These are phyloP conservation scores for Folsomia candida DNA, from an alignment of 2,888 invertebrate genomes.

Conservation along the genomic window DNA sequence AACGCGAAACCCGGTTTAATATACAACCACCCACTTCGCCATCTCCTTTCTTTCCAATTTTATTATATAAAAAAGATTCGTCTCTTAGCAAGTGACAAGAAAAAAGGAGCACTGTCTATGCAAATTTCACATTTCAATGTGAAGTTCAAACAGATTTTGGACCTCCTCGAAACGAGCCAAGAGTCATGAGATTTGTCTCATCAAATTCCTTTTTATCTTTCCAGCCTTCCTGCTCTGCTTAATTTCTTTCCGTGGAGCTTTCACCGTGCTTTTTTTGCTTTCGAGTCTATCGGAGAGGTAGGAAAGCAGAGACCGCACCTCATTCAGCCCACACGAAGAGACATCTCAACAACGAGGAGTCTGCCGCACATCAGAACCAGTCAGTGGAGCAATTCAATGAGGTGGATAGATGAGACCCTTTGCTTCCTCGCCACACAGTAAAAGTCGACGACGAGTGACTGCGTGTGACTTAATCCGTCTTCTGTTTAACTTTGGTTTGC, in stretches of 20 bases:
- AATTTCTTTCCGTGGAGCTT: slow-evolving; percentile 14
- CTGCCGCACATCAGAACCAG: background rate
- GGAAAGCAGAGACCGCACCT: background rate
- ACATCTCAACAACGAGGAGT: background rate
- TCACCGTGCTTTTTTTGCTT: background rate
- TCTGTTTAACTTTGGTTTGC: background rate
- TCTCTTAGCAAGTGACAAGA: background rate
- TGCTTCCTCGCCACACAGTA: background rate
- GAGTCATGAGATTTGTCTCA: slow-evolving; percentile 21
- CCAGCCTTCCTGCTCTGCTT: slow-evolving; percentile 6
- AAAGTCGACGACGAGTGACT: background rate
- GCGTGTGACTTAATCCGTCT: background rate
- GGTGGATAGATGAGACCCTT: background rate
- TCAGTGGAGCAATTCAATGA: background rate
- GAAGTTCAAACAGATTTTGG: slow-evolving; percentile 21
- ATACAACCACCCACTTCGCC: background rate
- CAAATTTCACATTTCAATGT: slow-evolving; percentile 14
- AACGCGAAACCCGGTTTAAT: background rate
- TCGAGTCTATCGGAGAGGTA: background rate
- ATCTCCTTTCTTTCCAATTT: background rate
- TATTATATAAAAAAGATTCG: background rate
- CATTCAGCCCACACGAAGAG: background rate
- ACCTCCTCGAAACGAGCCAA: background rate
- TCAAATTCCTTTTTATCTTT: slow-evolving; percentile 20
- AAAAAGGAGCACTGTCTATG: background rate